Base-by-base conservation (phyloP, 1,140 invertebrate species). In the Apocrypta bakeri region DNA sequence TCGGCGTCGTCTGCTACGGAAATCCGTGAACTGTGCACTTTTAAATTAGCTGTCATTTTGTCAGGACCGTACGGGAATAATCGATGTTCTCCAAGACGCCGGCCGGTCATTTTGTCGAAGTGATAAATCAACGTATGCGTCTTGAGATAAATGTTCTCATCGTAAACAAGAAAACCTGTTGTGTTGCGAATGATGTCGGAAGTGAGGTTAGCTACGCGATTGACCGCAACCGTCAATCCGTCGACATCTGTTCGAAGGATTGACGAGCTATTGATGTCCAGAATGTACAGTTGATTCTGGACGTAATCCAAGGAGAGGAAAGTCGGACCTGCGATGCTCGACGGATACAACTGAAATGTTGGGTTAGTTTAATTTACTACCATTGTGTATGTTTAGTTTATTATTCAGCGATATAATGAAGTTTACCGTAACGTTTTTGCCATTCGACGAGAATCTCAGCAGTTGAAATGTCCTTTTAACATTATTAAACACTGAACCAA, bases 151-250 rank as follows among this genome's bases (percentile, higher is more conserved):
- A 83, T 42, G 0, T 14, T 0, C 1, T 29, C 0, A 11, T 73
- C 56, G 25, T 83, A 24, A 2, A 83, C 75, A 2, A 79, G 27
- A 0, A 83, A 40, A 1, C 81, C 74, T 9, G 73, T 82, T 0
- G 76, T 11, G 31, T 76, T 71, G 1, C 0, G 12, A 14, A 82
- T 42, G 27, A 40, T n/a, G 1, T 24, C 66, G 1, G 21, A 6
- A 21, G 48, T 56, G 21, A 56, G 21, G 48, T 56, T 56, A 17
- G 21, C 14, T 63, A 14, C 1, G 29, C 11, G 14, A 69, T 14
- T 7, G 24, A 14, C 4, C 24, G 12, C 0, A 75, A 9, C 24
- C 21, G 11, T 21, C 1, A 9, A 4, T 0, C 81, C 74, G 1
- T 63, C 24, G 4, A 77, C 1, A 6, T 82, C 31, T 2, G 40